A percentile compares a stretch with the other conserved stretches of the same genome.
These are phyloP conservation scores for Cephalopachus bancanus DNA, from an alignment of 2,797 vertebrate genomes.

Conservation along the genomic window DNA sequence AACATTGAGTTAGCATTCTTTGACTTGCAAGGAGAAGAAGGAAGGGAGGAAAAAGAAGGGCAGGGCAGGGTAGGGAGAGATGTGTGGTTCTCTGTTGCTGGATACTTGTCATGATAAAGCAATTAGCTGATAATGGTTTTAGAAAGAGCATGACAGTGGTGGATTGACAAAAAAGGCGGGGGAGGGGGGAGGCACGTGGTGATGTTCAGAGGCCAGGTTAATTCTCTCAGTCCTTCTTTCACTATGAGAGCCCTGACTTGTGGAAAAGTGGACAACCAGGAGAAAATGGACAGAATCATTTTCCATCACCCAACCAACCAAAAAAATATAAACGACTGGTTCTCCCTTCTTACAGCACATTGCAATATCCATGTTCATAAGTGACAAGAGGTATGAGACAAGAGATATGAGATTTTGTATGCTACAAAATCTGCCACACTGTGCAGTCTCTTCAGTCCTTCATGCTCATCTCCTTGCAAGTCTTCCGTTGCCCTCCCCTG, in stretches of 20 bases:
- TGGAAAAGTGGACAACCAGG: background rate
- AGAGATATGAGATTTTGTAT: too few relatives aligned
- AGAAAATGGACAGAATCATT: background rate
- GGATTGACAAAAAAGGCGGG: background rate
- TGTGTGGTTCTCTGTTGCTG: too few relatives aligned
- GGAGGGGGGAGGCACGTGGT: too few relatives aligned
- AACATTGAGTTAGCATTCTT: background rate
- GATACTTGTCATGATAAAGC: background rate
- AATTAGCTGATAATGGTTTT: background rate
- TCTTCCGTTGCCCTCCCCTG: background rate
- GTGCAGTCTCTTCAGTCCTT: background rate
- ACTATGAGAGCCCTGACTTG: too few relatives aligned
- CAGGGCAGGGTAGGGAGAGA: background rate
- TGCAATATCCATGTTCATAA: background rate
- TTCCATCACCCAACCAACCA: background rate
- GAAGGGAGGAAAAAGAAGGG: background rate
- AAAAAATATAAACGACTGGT: background rate
- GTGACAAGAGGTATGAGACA: background rate
- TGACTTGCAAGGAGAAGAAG: background rate
- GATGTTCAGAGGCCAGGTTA: background rate
- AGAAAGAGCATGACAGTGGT: background rate
- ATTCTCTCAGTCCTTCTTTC: background rate
- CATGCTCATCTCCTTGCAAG: accelerated
- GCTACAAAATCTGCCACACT: background rate
- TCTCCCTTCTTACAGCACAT: background rate